Conservation (phyloP, 2,113 vertebrate genomes). For the Myiozetetes cayanensis region DNA sequence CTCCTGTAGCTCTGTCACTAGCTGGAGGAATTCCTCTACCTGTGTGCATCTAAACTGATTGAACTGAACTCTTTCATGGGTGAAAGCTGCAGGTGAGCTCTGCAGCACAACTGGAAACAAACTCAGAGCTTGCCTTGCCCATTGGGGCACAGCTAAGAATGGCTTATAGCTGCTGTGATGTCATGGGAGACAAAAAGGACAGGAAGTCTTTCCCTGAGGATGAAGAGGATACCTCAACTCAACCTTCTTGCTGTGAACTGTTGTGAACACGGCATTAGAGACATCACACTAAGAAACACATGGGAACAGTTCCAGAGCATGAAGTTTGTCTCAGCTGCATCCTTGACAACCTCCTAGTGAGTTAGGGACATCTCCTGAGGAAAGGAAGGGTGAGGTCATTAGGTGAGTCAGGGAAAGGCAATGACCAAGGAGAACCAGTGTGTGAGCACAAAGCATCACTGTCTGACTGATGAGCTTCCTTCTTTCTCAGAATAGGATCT, state of each 20-base stretch:
- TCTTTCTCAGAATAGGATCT: constrained; percentile 13
- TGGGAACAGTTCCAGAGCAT: neutral
- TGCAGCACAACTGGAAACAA: neutral
- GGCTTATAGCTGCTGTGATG: fast-evolving
- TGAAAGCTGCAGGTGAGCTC: neutral
- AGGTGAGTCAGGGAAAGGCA: neutral
- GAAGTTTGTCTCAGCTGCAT: neutral
- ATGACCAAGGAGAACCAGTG: neutral
- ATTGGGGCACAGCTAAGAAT: neutral
- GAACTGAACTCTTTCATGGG: neutral
- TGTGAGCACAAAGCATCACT: neutral
- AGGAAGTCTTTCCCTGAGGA: neutral
- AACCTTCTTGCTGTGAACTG: neutral
- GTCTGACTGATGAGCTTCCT: neutral
- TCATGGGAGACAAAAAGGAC: fast-evolving
- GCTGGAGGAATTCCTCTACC: neutral
- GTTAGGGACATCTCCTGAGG: neutral
- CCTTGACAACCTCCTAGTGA: neutral
- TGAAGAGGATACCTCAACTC: neutral
- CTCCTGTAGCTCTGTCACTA: neutral
- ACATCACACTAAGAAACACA: neutral
- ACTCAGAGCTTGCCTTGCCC: neutral
- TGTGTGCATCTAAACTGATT: neutral
- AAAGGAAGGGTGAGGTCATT: neutral
- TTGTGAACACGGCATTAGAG: neutral